phyloP scores from a whole-genome alignment of 2,797 vertebrate species.

The Eremophila alpestris region DNA sequence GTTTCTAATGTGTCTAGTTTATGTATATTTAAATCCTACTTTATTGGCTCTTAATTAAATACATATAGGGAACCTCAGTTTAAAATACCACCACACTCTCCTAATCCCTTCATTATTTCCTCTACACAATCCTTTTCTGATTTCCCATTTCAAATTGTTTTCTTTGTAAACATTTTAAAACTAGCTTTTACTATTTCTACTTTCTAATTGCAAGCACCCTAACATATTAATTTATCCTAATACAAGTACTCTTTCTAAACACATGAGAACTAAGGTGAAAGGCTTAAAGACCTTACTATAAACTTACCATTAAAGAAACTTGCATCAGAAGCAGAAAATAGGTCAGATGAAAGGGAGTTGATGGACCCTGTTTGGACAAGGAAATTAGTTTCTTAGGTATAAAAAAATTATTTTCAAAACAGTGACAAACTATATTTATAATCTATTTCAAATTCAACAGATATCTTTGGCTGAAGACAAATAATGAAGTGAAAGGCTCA shows the following conservation, averaged over 20 bases:
- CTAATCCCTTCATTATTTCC: constrained; percentile 30
- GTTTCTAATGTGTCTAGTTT: constrained; percentile 28
- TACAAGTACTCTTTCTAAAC: not conserved
- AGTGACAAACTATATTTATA: not conserved
- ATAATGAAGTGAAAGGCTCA: not conserved
- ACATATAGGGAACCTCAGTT: not conserved
- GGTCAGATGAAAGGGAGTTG: not conserved
- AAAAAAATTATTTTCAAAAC: not conserved
- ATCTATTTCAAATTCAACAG: not conserved
- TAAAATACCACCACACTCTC: not conserved
- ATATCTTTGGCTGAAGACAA: not conserved
- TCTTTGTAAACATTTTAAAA: not conserved
- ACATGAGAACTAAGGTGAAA: not conserved
- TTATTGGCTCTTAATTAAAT: constrained; percentile 60
- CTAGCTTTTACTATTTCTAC: not conserved
- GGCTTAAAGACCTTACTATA: not conserved
- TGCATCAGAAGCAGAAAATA: not conserved
- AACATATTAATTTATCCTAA: not conserved
- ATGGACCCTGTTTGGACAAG: not conserved
- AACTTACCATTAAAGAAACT: not conserved
- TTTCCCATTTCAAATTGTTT: not conserved
- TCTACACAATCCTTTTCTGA: not conserved
- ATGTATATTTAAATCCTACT: constrained; percentile 36
- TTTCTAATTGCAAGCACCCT: not conserved
- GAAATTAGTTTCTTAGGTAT: not conserved